These are phyloP conservation scores for Orchestes rusci DNA, from an alignment of 2,888 invertebrate species.

Conservation along the genomic window DNA sequence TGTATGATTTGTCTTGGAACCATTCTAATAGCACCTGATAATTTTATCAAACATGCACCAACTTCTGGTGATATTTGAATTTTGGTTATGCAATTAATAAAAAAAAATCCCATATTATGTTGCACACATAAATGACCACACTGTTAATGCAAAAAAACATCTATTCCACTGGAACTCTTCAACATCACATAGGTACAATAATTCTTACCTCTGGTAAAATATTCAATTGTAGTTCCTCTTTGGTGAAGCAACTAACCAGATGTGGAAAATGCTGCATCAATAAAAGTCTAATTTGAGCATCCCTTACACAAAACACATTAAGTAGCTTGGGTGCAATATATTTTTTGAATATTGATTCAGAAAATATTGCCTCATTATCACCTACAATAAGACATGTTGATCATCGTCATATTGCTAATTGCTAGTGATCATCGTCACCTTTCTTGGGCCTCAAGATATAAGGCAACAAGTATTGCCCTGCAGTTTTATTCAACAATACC, in stretches of 20 bases:
- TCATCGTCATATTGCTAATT: background rate
- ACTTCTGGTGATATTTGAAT: no score
- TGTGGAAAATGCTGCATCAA: constrained; percentile 71
- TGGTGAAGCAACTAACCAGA: constrained; percentile 67
- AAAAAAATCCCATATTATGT: no score
- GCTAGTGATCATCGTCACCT: constrained; percentile 45
- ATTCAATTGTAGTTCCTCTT: constrained; percentile 65
- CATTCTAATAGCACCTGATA: no score
- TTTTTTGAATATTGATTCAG: constrained; percentile 59
- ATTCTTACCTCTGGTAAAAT: constrained; percentile 75
- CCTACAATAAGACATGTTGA: constrained; percentile 8
- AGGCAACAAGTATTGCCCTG: constrained; percentile 65
- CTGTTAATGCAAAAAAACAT: no score
- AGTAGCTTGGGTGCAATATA: constrained; percentile 70
- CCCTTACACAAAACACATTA: constrained; percentile 78
- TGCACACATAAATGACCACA: no score
- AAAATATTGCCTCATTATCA: constrained; percentile 18
- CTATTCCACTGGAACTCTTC: no score
- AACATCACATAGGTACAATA: no score
- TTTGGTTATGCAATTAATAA: no score
- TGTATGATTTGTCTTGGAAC: no score
- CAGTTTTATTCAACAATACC: constrained; percentile 75
- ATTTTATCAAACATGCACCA: no score
- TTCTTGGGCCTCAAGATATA: constrained; percentile 61
- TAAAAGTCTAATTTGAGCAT: constrained; percentile 73